Base-by-base conservation (phyloP, 2,113 vertebrate genomes). In the Centropristis striata region DNA sequence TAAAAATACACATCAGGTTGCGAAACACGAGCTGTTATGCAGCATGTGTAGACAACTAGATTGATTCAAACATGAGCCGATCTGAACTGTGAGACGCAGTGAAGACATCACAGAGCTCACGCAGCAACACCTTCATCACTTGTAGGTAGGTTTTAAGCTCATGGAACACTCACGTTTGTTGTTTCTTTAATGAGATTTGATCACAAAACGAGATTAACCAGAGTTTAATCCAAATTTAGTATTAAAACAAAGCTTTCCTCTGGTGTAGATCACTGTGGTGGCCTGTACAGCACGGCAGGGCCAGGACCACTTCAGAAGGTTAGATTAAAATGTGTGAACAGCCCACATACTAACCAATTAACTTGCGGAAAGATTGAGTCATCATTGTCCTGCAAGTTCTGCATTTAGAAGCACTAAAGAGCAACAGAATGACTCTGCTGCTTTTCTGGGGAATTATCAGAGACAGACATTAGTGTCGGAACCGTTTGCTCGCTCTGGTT, bases 401-500 rank as follows among this genome's bases (percentile, higher is more conserved):
- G 18, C 63, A 37, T 47, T 64, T n/a, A 41, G 23, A 47, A 25
- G 23, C 16, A 46, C 16, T 32, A 4, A 71, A 44, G 44, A 46
- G 51, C 14, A 51, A 32, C 15, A 67, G 9, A 54, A 42, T 28
- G 57, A 36, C 47, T 69, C 72, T 61, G 28, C 42, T 57, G 28
- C 42, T 57, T 63, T 57, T 16, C 13, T 2, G 77, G 10, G 59
- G 20, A 27, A 42, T 51, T n/a, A 53, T 61, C 47, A 57, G 27
- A 72, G 39, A 57, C 51, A 49, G 12, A 42, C 57, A 53, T 64
- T 64, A 69, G 37, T 6, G 15, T 42, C 5, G 8, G 28, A 65
- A 20, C 68, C 68, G 53, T 77, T 58, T 53, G 51, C 50, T 44
- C 21, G 8, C 39, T 23, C 39, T 44, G 15, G 7, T 9, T 47